Evolutionary conservation across 92 coral and sea anemone genomes (phyloP), one percentile per base, ranked within the genome.

Genomic region (Zoanthus solanderi): DNA sequence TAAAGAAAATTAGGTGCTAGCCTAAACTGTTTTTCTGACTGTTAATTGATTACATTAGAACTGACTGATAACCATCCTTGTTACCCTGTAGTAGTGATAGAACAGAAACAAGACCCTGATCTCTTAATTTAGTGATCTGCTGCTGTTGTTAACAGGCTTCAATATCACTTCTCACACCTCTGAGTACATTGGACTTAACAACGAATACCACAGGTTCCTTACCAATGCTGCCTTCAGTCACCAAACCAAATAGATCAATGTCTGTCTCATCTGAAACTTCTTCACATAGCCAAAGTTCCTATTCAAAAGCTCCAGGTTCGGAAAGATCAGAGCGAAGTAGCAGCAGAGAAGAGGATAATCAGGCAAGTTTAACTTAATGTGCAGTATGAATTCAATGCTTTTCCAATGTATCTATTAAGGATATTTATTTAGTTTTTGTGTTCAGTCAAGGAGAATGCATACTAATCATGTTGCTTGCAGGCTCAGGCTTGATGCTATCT

Each of bases 231-330:
- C 85, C 85, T 65, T 85, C 94, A 77, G 79, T 89, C 69, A 67
- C 86, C 75, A 97, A 95, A 72, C 93, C 98, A 12, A 85, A 96
- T 37, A 87, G 99, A 46, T 97, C 99, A 58, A 85, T 97, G 93
- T 97, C 99, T 66, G 90, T 94, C 31, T 97, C 99, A 12, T 95
- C 98, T 23, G 98, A 84, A 44, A 95, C 94, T 13, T 96, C 98
- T 53, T 89, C 93, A 65, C 90, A 93, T 87, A 88, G 93, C 54
- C 91, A 91, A 58, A 93, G 96, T 50, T 84, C 94, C 34, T 96
- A 96, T 90, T 93, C 99, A 14, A 96, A 93, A 87, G 99, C 99
- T 31, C 99, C 99, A 23, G 99, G 99, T 50, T 96, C 99, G 0
- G 99, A 96, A 85, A 92, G 99, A 12, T 96, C 99, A 48, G 99